Evolutionary conservation across 2,113 vertebrate species (phyloP), one percentile per base, ranked within the genome.

Genomic region (Menidia beryllina): DNA sequence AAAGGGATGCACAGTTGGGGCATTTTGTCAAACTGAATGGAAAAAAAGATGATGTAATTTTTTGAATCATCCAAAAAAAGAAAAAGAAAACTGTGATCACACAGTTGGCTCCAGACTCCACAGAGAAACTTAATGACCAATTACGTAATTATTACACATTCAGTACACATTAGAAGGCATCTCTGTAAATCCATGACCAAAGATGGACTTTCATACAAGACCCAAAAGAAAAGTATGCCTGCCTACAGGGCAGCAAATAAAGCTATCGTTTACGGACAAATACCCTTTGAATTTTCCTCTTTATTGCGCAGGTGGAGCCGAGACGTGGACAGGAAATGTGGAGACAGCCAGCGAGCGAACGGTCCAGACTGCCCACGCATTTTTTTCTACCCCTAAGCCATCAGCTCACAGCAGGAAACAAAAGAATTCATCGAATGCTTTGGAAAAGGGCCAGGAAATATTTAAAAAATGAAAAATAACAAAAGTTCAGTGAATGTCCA

Each of bases 231-330:
- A 45, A 45, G 15, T 19, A 52, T 10, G 9, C 20, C 8, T 59
- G 23, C 4, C 2, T 53, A 21, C 2, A 66, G 57, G 58, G n/a
- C 15, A n/a, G 30, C 17, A 57, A 21, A 66, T 23, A 10, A 23
- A 50, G 7, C 30, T 50, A 12, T 14, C 12, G 3, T 23, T 38
- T 19, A 10, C 7, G 26, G 4, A 39, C 24, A 19, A 19, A 24
- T 55, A 21, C 14, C 9, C 7, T 13, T 27, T 34, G 27, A 10
- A 17, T 60, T 39, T 57, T 36, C 43, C 5, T 12, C 11, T 20
- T 58, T 66, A 49, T 75, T 56, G 34, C 30, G 55, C 43, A 69
- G 8, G 52, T 62, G 64, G 19, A 34, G n/a, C 54, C 27, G 43
- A 54, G 23, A 75, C 9, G 3, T 10, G 30, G 20, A 55, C 50